Percentiles rank a stretch among this genome's conserved stretches.
Conservation (phyloP, 1,140 invertebrate species). For the Chelonus insularis region DNA sequence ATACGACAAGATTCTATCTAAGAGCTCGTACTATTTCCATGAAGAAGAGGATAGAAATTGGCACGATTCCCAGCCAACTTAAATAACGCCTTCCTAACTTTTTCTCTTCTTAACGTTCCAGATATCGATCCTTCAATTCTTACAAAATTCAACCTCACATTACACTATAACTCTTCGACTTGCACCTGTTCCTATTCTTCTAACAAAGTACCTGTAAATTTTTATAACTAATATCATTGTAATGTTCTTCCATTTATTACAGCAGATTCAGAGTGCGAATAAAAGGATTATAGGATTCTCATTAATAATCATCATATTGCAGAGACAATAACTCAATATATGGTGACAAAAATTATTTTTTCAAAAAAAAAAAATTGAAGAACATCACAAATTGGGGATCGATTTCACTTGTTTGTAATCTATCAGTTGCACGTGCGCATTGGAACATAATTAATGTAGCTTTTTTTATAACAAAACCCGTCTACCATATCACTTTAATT, state of each 20-base stretch:
- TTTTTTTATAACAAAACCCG: neutral
- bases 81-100: neutral
- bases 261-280: too few relatives aligned
- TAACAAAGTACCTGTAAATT: neutral
- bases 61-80: neutral
- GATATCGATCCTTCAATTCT: conserved; percentile 1
- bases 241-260: too few relatives aligned
- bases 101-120: neutral
- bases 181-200: neutral
- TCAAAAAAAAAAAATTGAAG: neutral
- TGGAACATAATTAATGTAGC: conserved; percentile 23
- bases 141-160: neutral
- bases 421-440: conserved; percentile 16
- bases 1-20: neutral
- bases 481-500: neutral
- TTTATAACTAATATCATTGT: neutral
- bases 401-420: conserved; percentile 6
- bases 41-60: neutral
- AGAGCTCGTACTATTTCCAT: conserved; percentile 5
- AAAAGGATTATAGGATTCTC: too few relatives aligned
- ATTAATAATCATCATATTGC: too few relatives aligned
- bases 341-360: too few relatives aligned
- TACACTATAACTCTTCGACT: neutral
- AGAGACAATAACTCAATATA: too few relatives aligned
- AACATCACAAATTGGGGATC: neutral